Percentiles rank a stretch among this genome's conserved stretches.
Conservation (phyloP, 2,888 invertebrate genomes). For the Coelogynopora nodosa region DNA sequence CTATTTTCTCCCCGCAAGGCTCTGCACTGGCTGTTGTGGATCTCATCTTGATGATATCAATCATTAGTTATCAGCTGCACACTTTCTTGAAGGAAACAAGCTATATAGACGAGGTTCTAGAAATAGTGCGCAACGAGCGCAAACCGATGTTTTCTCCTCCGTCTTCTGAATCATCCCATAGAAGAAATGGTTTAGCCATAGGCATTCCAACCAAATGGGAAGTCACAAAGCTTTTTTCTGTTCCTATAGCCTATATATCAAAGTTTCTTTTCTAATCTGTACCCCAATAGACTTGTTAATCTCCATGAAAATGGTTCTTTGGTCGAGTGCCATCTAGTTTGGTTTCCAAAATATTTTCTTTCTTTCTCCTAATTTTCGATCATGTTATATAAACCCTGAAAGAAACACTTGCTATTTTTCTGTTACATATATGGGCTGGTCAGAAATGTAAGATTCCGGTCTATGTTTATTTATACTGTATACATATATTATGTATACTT, state of each 20-base stretch:
- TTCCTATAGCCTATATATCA: neutral
- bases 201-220: neutral
- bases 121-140: too few species aligned
- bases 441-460: too few species aligned
- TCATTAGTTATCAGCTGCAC: conserved; percentile 10
- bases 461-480: too few species aligned
- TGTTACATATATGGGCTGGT: neutral
- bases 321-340: too few species aligned
- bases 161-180: neutral
- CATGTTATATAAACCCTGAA: neutral
- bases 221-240: neutral
- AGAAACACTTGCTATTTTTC: neutral
- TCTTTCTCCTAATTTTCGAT: neutral
- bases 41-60: conserved; percentile 1
- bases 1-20: neutral
- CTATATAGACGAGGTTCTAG: too few species aligned
- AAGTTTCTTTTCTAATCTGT: neutral
- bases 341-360: too few species aligned
- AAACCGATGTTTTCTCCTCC: neutral
- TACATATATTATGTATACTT: too few species aligned
- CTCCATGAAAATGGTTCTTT: too few species aligned
- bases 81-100: neutral
- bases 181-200: neutral
- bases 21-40: neutral
- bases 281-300: neutral